A percentile compares a stretch with the other conserved stretches of the same genome.
Evolutionary conservation across 2,113 vertebrate genomes (phyloP).

Genomic region (Leiothrix lutea): DNA sequence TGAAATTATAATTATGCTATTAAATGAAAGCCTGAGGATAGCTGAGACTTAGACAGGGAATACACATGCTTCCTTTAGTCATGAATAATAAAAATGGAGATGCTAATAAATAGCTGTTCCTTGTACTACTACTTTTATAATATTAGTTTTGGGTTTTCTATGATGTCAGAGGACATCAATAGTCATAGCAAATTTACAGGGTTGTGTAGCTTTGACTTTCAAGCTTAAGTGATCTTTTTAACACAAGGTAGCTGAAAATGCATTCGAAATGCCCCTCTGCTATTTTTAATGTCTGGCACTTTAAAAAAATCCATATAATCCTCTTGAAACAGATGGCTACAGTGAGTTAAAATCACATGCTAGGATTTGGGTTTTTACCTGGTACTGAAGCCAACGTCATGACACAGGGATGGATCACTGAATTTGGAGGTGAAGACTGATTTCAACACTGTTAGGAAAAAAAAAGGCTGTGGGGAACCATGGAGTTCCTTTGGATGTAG

Average conservation of each 20-base stretch:
- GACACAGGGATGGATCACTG: not conserved
- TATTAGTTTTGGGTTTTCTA: not conserved
- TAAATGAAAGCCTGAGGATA: not conserved
- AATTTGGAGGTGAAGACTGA: not conserved
- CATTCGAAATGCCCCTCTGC: not conserved
- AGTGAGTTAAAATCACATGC: conserved; percentile 32
- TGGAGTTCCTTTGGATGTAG: not conserved
- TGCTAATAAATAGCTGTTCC: not conserved
- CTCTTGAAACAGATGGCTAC: conserved; percentile 59
- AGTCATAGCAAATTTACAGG: not conserved
- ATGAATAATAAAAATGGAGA: not conserved
- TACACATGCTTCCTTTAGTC: not conserved
- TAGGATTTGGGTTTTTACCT: conserved; percentile 31
- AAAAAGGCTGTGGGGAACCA: not conserved
- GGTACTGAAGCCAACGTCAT: not conserved
- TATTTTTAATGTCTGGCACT: conserved; percentile 59
- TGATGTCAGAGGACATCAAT: not conserved
- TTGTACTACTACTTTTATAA: not conserved
- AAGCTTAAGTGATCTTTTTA: not conserved
- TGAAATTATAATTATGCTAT: not conserved
- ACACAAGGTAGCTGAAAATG: conserved; percentile 3
- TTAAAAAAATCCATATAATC: conserved; percentile 52
- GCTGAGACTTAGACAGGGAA: not conserved
- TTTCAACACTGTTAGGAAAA: not conserved
- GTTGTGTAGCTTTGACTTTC: not conserved